Percentiles rank a stretch among this genome's conserved stretches.
Conservation (phyloP, 1,140 invertebrate genomes). For the Temnothorax nylanderi region DNA sequence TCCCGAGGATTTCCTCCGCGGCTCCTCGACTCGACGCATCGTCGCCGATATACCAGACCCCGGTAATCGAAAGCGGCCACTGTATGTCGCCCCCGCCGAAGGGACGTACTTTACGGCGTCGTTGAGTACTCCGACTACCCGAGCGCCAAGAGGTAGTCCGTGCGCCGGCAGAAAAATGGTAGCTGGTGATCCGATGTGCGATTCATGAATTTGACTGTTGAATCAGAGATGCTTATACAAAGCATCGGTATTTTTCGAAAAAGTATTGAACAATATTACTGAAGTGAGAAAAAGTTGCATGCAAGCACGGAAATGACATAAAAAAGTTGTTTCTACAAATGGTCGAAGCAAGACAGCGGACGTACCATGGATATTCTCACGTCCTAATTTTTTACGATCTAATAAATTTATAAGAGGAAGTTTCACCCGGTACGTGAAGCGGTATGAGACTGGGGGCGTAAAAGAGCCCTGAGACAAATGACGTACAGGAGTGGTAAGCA, state of each 20-base stretch:
- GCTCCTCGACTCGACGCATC: conserved; percentile 11
- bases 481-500: conserved; percentile 83
- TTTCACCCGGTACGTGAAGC: conserved; percentile 77
- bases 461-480: conserved; percentile 82
- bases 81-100: conserved; percentile 40
- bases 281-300: neutral
- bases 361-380: neutral
- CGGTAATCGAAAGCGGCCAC: conserved; percentile 61
- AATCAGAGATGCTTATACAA: neutral
- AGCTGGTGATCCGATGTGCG: neutral
- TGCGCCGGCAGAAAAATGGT: conserved; percentile 54
- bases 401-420: neutral
- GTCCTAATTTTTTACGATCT: neutral
- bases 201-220: conserved; percentile 16
- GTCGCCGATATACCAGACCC: neutral
- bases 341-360: neutral
- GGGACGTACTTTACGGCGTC: conserved; percentile 63
- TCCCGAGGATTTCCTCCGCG: conserved; percentile 67
- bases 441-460: conserved; percentile 76
- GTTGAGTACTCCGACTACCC: conserved; percentile 50
- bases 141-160: conserved; percentile 52
- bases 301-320: neutral
- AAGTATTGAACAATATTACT: neutral
- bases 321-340: neutral
- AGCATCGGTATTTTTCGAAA: neutral